A percentile compares a stretch with the other conserved stretches of the same genome.
Conservation (phyloP, 2,113 vertebrate genomes). For the Corynorhinus townsendii region DNA sequence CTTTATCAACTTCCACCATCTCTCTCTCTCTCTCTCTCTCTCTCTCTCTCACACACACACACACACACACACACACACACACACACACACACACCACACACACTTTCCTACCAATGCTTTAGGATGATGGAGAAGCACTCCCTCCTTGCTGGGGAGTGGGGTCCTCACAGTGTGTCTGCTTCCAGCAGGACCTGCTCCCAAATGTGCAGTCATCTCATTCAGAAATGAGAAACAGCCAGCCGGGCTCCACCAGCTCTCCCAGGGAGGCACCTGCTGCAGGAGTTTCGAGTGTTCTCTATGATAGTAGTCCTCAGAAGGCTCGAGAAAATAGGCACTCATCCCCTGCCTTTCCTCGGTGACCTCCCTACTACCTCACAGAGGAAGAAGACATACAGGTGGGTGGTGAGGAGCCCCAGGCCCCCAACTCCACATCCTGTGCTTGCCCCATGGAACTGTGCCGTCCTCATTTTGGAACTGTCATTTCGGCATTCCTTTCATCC, state of each 20-base stretch:
- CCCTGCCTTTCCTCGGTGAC: not conserved
- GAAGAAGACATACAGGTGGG: not conserved
- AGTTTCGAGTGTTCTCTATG: not conserved
- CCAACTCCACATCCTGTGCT: not conserved
- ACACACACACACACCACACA: not conserved
- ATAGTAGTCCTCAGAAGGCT: not conserved
- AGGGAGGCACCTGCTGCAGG: no score
- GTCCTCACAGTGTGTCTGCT: not conserved
- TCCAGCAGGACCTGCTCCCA: not conserved
- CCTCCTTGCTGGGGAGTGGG: not conserved
- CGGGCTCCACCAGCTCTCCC: not conserved
- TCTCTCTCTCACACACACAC: not conserved
- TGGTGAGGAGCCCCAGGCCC: not conserved
- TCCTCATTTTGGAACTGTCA: not conserved
- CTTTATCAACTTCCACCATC: not conserved
- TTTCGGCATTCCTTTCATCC: not conserved
- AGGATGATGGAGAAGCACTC: not conserved
- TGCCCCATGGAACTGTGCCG: not conserved
- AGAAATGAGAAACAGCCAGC: not conserved
- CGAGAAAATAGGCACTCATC: not conserved
- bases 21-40: not conserved
- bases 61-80: not conserved
- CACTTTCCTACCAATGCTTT: not conserved
- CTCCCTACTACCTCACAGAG: not conserved
- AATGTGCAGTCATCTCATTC: not conserved